A percentile compares a stretch with the other conserved stretches of the same genome.
Evolutionary conservation across 2,113 vertebrate genomes (phyloP).

Genomic region (Hippocampus barbouri): DNA sequence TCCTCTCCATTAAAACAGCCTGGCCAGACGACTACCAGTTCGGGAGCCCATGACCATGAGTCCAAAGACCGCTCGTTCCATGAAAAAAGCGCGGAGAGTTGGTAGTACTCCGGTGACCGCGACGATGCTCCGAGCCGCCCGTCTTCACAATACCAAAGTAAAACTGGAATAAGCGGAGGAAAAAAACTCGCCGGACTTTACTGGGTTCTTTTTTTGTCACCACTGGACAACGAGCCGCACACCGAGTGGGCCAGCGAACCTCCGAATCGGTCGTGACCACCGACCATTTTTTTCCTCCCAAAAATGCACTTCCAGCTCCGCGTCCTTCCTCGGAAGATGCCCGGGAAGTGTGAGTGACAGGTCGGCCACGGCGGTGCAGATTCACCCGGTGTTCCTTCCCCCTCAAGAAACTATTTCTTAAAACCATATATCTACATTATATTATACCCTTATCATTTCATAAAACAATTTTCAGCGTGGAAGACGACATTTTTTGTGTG

Average conservation of each 20-base stretch:
- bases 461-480: neutral
- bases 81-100: conserved; percentile 16
- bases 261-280: neutral
- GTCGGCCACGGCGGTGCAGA: conserved; percentile 22
- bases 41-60: neutral
- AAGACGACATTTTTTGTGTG: neutral
- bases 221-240: neutral
- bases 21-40: neutral
- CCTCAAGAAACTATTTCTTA: conserved; percentile 4
- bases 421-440: too few relatives aligned
- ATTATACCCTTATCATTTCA: neutral
- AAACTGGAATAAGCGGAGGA: neutral
- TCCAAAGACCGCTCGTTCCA: neutral
- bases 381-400: conserved; percentile 8
- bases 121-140: conserved; percentile 9
- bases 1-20: neutral
- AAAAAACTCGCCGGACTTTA: conserved; percentile 7
- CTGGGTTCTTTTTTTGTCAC: neutral
- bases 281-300: neutral
- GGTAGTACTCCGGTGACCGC: conserved; percentile 35
- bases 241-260: neutral
- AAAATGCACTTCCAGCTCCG: neutral
- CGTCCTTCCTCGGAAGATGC: neutral
- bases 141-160: conserved; percentile 24
- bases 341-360: conserved; percentile 18